These are phyloP conservation scores for Hemicrepidius hirtus DNA, from an alignment of 2,888 invertebrate species.

Conservation along the genomic window DNA sequence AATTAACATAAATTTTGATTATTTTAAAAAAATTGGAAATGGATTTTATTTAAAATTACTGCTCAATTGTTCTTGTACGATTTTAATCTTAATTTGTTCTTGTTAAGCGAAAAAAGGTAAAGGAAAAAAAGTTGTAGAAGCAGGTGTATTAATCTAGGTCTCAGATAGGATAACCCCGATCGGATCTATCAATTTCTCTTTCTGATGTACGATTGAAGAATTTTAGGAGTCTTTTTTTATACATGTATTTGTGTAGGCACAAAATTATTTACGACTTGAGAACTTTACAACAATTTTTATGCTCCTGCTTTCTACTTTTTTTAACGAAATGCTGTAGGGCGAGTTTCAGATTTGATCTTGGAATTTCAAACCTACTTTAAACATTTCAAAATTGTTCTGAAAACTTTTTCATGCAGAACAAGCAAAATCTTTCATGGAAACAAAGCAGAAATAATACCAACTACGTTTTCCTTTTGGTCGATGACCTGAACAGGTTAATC, in stretches of 20 bases:
- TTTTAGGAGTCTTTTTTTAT: conserved; percentile 30
- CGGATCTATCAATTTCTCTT: conserved; percentile 44
- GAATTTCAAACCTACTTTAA: too few relatives aligned
- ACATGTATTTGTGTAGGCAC: conserved; percentile 13
- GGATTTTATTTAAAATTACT: not conserved
- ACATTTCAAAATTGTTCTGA: too few relatives aligned
- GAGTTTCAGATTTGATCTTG: not conserved
- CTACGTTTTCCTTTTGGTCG: too few relatives aligned
- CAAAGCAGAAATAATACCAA: too few relatives aligned
- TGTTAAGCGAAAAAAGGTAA: not conserved
- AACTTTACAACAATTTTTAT: conserved; percentile 36
- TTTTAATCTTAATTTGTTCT: not conserved
- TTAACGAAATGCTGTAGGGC: conserved; percentile 18
- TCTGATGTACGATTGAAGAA: conserved; percentile 42
- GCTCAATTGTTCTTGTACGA: too few relatives aligned
- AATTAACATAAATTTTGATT: too few relatives aligned
- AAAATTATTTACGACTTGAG: conserved; percentile 42
- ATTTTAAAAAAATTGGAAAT: not conserved
- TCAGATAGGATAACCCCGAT: conserved; percentile 42
- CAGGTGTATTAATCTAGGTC: conserved; percentile 46
- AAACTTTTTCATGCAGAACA: too few relatives aligned
- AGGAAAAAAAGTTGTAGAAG: conserved; percentile 4
- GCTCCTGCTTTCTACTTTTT: conserved; percentile 41
- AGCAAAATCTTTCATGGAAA: too few relatives aligned
- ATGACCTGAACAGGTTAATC: too few relatives aligned